Evolutionary conservation across 2,888 invertebrate species (phyloP).

Genomic region (Phasia obesa): DNA sequence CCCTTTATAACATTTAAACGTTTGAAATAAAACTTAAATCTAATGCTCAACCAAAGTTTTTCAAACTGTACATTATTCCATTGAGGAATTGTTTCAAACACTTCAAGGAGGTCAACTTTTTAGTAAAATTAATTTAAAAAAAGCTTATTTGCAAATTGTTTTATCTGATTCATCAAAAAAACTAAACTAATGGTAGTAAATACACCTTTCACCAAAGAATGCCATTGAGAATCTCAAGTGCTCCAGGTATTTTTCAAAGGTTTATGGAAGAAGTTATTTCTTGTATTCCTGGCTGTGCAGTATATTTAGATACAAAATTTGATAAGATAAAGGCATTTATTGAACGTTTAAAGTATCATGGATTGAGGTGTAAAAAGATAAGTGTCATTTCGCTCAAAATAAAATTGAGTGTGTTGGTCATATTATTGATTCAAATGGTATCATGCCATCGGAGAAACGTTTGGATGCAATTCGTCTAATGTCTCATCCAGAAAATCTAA

Average conservation of each 20-base stretch:
- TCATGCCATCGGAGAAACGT: background rate
- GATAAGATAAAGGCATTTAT: slow-evolving; percentile 56
- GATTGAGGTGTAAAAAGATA: slow-evolving; percentile 33
- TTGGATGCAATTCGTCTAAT: background rate
- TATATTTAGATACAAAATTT: slow-evolving; percentile 53
- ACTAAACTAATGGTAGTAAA: slow-evolving; percentile 62
- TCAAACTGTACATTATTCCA: slow-evolving; percentile 26
- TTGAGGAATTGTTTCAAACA: slow-evolving; percentile 55
- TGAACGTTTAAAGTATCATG: too few species aligned
- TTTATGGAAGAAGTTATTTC: too few species aligned
- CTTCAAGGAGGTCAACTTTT: slow-evolving; percentile 64
- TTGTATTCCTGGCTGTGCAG: slow-evolving; percentile 13
- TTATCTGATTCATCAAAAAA: slow-evolving; percentile 57
- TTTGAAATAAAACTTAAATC: too few species aligned
- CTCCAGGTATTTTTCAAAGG: slow-evolving; percentile 62
- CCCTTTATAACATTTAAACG: too few species aligned
- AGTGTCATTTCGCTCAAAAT: slow-evolving; percentile 53
- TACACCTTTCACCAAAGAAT: slow-evolving; percentile 56
- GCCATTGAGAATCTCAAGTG: slow-evolving; percentile 57
- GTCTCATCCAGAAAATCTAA: background rate
- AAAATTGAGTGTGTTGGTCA: slow-evolving; percentile 55
- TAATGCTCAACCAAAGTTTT: too few species aligned
- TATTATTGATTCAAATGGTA: too few species aligned
- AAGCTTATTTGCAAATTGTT: slow-evolving; percentile 64
- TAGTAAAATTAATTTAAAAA: slow-evolving; percentile 64